Base-by-base conservation (phyloP, 1,140 invertebrate species). In the Hyles vespertilio region DNA sequence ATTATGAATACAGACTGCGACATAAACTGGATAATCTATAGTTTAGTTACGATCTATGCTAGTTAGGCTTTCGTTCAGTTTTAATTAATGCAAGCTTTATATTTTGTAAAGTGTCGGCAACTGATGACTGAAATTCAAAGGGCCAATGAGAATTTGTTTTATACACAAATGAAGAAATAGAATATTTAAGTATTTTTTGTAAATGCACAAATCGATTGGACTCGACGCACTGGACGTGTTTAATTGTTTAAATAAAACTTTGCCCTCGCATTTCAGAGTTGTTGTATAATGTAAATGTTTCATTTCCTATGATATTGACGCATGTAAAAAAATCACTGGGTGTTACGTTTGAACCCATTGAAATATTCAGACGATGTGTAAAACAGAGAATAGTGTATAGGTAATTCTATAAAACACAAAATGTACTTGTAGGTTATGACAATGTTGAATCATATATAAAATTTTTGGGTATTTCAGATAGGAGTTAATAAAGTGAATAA, bases 351-450 rank as follows among this genome's bases (percentile, higher is more conserved):
- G 79, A 77, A 84, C 77, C 83, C 80, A 74, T 79, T 77, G 80
- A 69, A 84, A 72, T 84, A 83, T 81, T 84, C 81, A 73, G 70
- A 83, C 73, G 80, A 80, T 76, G 77, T 84, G 74, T 87, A 81
- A 84, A 81, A 84, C 80, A 71, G 77, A 79, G 70, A 79, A 79
- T 87, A 86, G 84, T 77, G 75, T 84, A 82, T 86, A 88, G 80
- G 74, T 85, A 85, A 84, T 84, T 79, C 77, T 85, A 79, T 80
- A 76, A 81, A 80, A 79, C 80, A 79, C 77, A 82, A 84, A 83
- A 84, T 86, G 81, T 86, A 88, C 76, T 81, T 85, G 81, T 88
- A 88, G 85, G 85, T 81, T 87, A 87, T 70, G 84, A 81, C 78
- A 84, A 84, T 84, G 84, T 88, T 85, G 79, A 83, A 80, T 72